These are phyloP conservation scores for Stomatorhinus walkeri DNA, from an alignment of 2,797 vertebrate genomes.

Conservation along the genomic window DNA sequence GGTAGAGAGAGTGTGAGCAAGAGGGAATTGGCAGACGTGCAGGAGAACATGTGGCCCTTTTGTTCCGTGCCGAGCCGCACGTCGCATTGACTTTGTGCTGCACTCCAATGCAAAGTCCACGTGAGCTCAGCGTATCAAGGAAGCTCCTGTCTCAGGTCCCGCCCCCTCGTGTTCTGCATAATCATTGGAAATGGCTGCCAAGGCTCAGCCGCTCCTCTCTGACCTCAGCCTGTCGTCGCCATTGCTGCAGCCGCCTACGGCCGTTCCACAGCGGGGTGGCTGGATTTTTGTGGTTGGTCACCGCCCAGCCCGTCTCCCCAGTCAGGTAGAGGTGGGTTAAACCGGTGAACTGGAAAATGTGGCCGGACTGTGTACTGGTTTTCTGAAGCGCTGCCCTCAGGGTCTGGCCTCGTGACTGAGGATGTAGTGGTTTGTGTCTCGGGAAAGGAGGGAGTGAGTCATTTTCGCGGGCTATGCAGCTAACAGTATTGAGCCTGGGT, in stretches of 20 bases:
- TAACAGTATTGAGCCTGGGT: neutral
- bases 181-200: neutral
- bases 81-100: neutral
- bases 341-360: neutral
- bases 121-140: neutral
- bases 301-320: neutral
- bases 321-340: neutral
- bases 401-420: neutral
- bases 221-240: neutral
- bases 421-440: neutral
- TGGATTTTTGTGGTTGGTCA: neutral
- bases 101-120: neutral
- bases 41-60: neutral
- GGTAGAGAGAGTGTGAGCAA: neutral
- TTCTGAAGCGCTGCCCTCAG: neutral
- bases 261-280: neutral
- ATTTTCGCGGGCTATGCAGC: neutral
- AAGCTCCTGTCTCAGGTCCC: neutral
- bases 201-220: neutral
- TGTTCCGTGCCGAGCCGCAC: neutral
- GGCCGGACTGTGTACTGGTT: neutral
- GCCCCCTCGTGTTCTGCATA: neutral
- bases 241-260: neutral
- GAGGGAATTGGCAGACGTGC: neutral
- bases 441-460: neutral